Evolutionary conservation across 1,140 invertebrate species (phyloP).

Genomic region (Apis dorsata): DNA sequence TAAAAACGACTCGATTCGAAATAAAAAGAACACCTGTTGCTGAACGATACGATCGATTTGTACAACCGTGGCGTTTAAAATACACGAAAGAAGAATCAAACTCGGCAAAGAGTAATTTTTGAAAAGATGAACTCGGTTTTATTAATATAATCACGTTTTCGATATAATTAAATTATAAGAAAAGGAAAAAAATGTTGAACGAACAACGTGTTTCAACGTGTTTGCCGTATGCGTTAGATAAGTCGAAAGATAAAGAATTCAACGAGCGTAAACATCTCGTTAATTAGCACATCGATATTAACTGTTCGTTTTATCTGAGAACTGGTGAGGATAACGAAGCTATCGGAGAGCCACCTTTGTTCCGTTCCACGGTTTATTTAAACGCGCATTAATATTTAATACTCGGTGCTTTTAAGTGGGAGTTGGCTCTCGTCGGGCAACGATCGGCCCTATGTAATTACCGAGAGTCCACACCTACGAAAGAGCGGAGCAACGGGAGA

Average conservation of each 20-base stretch:
- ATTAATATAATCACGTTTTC: too few relatives aligned
- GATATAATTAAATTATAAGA: too few relatives aligned
- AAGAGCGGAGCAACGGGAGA: constrained; percentile 10
- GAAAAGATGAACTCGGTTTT: too few relatives aligned
- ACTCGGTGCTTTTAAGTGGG: constrained; percentile 71
- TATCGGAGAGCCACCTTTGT: constrained; percentile 50
- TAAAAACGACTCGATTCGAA: too few relatives aligned
- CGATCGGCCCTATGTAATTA: constrained; percentile 73
- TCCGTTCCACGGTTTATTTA: constrained; percentile 69
- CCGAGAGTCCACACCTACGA: constrained; percentile 61
- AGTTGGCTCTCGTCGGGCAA: constrained; percentile 62
- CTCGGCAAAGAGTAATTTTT: too few relatives aligned
- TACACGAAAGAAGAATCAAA: too few relatives aligned
- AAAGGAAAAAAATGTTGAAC: too few relatives aligned
- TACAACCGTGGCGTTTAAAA: too few relatives aligned
- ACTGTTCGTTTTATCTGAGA: not conserved
- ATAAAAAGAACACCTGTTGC: too few relatives aligned
- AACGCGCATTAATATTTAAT: constrained; percentile 77
- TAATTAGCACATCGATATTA: not conserved
- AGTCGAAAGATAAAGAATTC: not conserved
- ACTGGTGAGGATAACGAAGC: not conserved
- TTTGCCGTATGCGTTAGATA: too few relatives aligned
- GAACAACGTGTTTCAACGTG: too few relatives aligned
- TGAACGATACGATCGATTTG: too few relatives aligned
- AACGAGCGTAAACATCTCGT: constrained; percentile 16